Base-by-base conservation (phyloP, 2,113 vertebrate genomes). In the Trichomycterus rosablanca region DNA sequence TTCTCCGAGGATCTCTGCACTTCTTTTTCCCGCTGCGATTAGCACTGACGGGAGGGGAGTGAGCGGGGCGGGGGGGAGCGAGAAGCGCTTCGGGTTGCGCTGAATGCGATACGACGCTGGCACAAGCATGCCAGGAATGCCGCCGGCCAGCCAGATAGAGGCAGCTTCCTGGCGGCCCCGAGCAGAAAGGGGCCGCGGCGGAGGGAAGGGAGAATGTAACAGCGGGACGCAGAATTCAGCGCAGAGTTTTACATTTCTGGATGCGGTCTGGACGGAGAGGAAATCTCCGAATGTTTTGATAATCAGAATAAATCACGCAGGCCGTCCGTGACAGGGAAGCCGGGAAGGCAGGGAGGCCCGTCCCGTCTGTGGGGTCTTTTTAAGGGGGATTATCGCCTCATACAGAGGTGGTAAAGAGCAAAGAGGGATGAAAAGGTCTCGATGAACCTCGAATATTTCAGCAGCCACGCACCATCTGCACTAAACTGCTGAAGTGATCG, bases 241-340 rank as follows among this genome's bases (percentile, higher is more conserved):
- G 63, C 65, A 67, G 69, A 71, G 70, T 70, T 75, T 74, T 71
- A 79, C 74, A 55, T 75, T 74, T 78, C 76, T 76, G 72, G 70
- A 79, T 68, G 66, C 53, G 66, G 71, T 71, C 28, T 46, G 4
- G 42, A 49, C 51, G 70, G 62, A 67, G 80, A 77, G 67, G 64
- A 76, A 63, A 63, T 73, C 67, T 69, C 35, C 73, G 68, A 49
- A 71, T 78, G 75, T 76, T 85, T 78, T 75, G 63, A 82, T 70
- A 75, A 76, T 82, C 59, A 76, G 66, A 76, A 76, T 70, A 82
- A 81, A 79, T 80, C 71, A 76, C 39, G n/a, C 18, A 59, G 7
- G 45, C 54, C 62, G 60, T 65, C 62, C 3, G 3, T 71, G 62
- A 63, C 65, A 70, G 60, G 68, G 57, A 51, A 37, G 43, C 34